Conservation (phyloP, 2,113 vertebrate species). For the Motacilla tschutschensis region DNA sequence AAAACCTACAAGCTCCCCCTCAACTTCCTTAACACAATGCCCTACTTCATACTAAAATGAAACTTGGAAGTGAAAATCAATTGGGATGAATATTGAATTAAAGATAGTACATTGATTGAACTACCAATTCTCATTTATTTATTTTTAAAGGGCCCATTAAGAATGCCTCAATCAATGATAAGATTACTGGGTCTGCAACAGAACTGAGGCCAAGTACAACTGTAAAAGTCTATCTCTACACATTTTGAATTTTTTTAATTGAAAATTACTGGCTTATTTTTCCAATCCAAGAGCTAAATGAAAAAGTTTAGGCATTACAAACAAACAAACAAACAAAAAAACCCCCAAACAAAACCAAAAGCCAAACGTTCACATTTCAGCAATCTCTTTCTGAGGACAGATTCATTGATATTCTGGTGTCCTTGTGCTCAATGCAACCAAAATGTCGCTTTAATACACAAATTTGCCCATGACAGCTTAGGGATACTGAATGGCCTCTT, state of each 20-base stretch:
- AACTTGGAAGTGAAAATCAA: conserved; percentile 36
- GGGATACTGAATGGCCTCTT: not conserved
- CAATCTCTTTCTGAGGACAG: not conserved
- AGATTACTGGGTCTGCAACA: not conserved
- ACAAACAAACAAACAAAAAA: not conserved
- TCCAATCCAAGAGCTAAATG: not conserved
- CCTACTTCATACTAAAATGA: conserved; percentile 1
- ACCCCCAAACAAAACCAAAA: not conserved
- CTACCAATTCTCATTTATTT: not conserved
- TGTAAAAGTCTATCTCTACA: not conserved
- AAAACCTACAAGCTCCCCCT: conserved; percentile 42
- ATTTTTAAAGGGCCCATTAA: not conserved
- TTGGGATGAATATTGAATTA: conserved; percentile 34
- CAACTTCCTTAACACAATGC: conserved; percentile 51
- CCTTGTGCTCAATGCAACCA: not conserved
- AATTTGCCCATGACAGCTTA: not conserved
- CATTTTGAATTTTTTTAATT: not conserved
- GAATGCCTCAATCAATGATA: not conserved
- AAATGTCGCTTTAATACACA: not conserved
- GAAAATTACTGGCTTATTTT: not conserved
- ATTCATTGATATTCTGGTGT: not conserved
- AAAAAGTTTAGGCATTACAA: not conserved
- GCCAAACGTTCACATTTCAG: not conserved
- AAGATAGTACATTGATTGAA: not conserved
- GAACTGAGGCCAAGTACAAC: not conserved